Base-by-base conservation (phyloP, 2,888 invertebrate species). In the Leptinotarsa rubiginosa region DNA sequence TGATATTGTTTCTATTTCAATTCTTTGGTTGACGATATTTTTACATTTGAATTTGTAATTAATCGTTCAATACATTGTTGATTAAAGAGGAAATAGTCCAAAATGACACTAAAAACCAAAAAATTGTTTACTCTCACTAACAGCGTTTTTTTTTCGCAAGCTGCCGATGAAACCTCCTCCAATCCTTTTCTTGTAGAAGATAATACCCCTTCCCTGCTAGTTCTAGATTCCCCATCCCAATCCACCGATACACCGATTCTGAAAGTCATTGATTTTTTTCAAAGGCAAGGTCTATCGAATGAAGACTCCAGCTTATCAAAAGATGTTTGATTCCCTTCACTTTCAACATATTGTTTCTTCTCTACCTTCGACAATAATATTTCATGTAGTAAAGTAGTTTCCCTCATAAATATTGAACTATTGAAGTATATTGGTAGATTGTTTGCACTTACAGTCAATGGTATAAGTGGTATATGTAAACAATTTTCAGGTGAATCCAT, bases 181-280 rank as follows among this genome's bases (percentile, higher is more conserved):
- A 87, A 87, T 82, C 87, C 87, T n/a, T 87, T 87, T 83, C 84
- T 87, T 59, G 85, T 85, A 54, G 87, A 87, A 69, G 87, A 87
- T 80, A 78, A 83, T n/a, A 83, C 83, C 74, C 86, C 86, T 41
- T 84, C 87, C 31, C 80, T 87, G 64, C 81, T 85, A 25, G 77
- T 83, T 73, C 79, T 87, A 74, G 85, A 84, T 74, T 81, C 82
- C 16, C 84, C 85, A 65, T 84, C 85, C 5, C 76, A 79, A 64
- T 77, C 79, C 22, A 78, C 78, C 62, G 74, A 82, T 49, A 82
- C 84, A 78, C 84, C 86, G 62, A 85, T 87, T 54, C 82, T 84
- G 74, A 84, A 85, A 81, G 85, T 90, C 83, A 81, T 90, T 85
- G 80, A 86, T 84, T 80, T 85, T 84, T 83, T 84, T 81, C 84